These are phyloP conservation scores for Anisognathus igniventris DNA, from an alignment of 2,797 vertebrate species.

Conservation along the genomic window DNA sequence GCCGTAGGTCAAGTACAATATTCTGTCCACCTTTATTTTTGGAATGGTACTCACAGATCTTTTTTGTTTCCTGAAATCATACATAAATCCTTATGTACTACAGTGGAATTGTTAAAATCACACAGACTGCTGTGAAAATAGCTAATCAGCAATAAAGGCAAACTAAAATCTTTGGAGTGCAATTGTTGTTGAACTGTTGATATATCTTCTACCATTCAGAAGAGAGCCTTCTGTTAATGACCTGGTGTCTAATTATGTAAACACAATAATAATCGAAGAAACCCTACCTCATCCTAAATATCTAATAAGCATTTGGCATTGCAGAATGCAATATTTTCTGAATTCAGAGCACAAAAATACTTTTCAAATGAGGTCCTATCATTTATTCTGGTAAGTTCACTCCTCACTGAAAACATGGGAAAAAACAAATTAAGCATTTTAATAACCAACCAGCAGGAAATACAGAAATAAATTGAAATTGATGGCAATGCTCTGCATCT, in stretches of 20 bases:
- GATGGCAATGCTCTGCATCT: neutral
- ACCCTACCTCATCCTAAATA: neutral
- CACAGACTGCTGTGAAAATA: neutral
- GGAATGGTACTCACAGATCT: neutral
- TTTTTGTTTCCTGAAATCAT: neutral
- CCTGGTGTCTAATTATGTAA: neutral
- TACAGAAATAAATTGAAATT: slow-evolving; percentile 30
- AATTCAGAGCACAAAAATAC: neutral
- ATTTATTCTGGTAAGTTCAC: neutral
- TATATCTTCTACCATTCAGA: neutral
- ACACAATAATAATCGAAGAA: neutral
- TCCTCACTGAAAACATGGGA: neutral
- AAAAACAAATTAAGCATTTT: slow-evolving; percentile 2
- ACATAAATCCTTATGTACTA: neutral
- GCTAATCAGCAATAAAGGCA: neutral
- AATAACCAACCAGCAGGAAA: slow-evolving; percentile 13
- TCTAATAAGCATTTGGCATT: neutral
- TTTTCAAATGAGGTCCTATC: neutral
- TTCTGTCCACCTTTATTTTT: neutral
- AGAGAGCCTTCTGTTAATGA: neutral
- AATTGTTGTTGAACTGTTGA: neutral
- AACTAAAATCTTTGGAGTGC: neutral
- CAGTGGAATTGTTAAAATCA: neutral
- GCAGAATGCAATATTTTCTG: neutral
- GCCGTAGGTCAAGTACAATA: neutral